Evolutionary conservation across 2,888 invertebrate species (phyloP).

Genomic region (Apoderus coryli): DNA sequence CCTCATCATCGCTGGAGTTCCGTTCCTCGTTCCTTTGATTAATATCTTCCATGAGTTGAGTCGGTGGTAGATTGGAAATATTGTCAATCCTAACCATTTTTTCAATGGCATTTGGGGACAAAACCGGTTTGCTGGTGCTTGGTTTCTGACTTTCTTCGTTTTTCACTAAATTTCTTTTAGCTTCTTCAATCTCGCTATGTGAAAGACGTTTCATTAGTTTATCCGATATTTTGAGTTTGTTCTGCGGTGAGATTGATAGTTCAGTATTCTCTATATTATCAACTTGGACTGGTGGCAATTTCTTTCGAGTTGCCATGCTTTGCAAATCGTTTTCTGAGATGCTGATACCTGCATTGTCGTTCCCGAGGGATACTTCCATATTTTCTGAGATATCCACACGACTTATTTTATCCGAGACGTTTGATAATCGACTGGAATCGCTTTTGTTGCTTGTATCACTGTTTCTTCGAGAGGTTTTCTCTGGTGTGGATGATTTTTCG

Average conservation of each 20-base stretch:
- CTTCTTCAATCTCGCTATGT: no score
- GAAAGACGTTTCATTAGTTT: conserved; percentile 27
- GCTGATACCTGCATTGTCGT: conserved; percentile 18
- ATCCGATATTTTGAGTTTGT: conserved; percentile 27
- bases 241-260: conserved; percentile 23
- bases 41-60: no score
- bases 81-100: no score
- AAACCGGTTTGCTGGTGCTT: no score
- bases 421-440: conserved; percentile 22
- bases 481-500: conserved; percentile 10
- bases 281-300: conserved; percentile 24
- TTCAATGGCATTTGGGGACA: no score
- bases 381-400: conserved; percentile 24
- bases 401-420: conserved; percentile 25
- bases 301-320: conserved; percentile 17
- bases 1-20: no score
- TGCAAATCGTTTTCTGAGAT: conserved; percentile 19
- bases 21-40: no score
- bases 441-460: conserved; percentile 23
- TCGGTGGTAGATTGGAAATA: no score
- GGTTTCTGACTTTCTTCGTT: no score
- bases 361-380: conserved; percentile 24
- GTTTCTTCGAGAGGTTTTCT: conserved; percentile 20
- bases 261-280: conserved; percentile 24
- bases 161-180: no score